A percentile compares a stretch with the other conserved stretches of the same genome.
Conservation (phyloP, 2,797 vertebrate species). For the Eulemur mongoz region DNA sequence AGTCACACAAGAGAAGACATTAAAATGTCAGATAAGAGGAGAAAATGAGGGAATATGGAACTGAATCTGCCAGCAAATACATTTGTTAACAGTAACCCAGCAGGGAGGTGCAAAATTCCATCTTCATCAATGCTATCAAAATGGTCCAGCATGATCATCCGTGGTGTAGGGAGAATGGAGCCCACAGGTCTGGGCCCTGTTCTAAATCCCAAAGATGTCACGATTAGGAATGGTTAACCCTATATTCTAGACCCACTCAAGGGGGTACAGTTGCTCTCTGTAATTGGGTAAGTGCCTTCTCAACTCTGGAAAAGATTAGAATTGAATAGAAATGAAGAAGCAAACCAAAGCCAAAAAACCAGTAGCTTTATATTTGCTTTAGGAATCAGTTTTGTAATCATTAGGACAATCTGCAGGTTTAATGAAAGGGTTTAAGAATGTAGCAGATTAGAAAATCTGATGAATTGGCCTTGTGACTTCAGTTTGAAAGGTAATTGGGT, state of each 20-base stretch:
- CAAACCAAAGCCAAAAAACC: not conserved
- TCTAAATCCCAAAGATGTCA: not conserved
- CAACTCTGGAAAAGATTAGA: not conserved
- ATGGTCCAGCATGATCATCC: not conserved
- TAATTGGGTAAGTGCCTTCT: not conserved
- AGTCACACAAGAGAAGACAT: not conserved
- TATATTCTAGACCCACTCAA: not conserved
- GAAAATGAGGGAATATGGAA: not conserved
- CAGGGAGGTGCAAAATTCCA: not conserved
- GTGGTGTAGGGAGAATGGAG: not conserved
- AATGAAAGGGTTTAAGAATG: not conserved
- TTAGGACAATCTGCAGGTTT: not conserved
- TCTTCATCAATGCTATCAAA: not conserved
- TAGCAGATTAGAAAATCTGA: not conserved
- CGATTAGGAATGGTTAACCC: too few relatives aligned
- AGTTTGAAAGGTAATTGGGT: not conserved
- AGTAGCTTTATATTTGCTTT: not conserved
- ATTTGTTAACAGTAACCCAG: not conserved
- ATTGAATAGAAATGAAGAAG: not conserved
- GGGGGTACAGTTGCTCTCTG: not conserved
- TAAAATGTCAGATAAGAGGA: conserved; percentile 4
- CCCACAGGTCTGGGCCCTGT: not conserved
- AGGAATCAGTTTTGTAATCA: not conserved
- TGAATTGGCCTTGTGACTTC: not conserved
- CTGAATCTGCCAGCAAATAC: not conserved